Evolutionary conservation across 2,113 vertebrate species (phyloP).

Genomic region (Mormoops blainvillei): DNA sequence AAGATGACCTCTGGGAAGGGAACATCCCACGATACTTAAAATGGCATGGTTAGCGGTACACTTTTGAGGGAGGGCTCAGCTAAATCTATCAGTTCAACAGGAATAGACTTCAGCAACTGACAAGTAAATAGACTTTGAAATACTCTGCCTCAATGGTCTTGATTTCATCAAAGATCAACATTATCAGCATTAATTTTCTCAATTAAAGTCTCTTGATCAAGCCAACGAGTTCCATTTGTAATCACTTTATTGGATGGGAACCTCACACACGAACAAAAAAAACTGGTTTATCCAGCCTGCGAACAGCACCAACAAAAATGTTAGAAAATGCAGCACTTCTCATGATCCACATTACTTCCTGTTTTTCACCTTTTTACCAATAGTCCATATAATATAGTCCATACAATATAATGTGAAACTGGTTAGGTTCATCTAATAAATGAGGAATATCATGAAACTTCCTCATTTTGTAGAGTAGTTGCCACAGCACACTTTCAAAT

Average conservation of each 20-base stretch:
- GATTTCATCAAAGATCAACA: neutral
- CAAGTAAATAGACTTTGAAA: neutral
- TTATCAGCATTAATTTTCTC: neutral
- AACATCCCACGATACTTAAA: neutral
- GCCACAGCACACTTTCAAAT: neutral
- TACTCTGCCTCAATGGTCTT: neutral
- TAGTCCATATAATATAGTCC: neutral
- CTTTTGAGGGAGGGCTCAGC: neutral
- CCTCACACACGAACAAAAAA: neutral
- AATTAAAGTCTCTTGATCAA: slow-evolving; percentile 1
- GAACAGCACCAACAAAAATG: neutral
- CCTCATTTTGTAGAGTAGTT: neutral
- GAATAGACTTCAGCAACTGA: neutral
- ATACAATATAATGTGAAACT: neutral
- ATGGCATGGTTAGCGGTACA: neutral
- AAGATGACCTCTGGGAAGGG: neutral
- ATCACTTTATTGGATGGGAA: neutral
- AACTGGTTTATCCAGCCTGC: neutral
- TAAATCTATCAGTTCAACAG: neutral
- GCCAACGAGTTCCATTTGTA: neutral
- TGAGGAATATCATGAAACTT: neutral
- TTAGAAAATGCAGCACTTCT: neutral
- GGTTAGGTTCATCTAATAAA: neutral
- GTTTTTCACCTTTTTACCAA: neutral
- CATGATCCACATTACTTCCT: neutral